These are phyloP conservation scores for Gobionotothen gibberifrons DNA, from an alignment of 2,797 vertebrate genomes.

Conservation along the genomic window DNA sequence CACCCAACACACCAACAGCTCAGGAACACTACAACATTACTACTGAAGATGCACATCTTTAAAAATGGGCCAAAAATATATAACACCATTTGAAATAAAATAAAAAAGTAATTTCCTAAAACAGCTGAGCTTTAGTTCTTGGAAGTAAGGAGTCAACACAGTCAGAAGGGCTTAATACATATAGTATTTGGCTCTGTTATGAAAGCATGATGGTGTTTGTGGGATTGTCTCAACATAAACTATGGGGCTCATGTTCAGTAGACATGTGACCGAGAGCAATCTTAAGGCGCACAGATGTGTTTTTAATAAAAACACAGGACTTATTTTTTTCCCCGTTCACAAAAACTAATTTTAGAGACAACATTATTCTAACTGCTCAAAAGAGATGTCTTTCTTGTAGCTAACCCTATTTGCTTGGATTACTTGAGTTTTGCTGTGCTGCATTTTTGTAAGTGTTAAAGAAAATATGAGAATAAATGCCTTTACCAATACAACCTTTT, in stretches of 20 bases:
- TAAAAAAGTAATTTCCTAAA: neutral
- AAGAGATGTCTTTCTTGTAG: neutral
- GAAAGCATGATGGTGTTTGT: neutral
- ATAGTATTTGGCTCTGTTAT: neutral
- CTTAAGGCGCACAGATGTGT: neutral
- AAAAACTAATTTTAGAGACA: neutral
- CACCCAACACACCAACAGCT: neutral
- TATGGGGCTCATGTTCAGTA: neutral
- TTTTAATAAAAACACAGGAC: neutral
- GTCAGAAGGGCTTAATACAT: neutral
- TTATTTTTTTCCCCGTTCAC: neutral
- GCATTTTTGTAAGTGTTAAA: neutral
- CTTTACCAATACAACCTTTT: conserved; percentile 16
- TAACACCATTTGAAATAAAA: neutral
- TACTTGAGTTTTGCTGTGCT: neutral
- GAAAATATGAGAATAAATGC: neutral
- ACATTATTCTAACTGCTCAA: neutral
- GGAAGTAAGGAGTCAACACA: conserved; percentile 11
- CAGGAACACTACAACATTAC: neutral
- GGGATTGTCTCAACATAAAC: conserved; percentile 14
- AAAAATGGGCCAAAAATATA: neutral
- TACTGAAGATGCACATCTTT: neutral
- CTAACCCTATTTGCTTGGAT: conserved; percentile 7
- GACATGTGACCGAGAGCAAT: neutral
- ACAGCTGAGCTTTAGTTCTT: neutral